These are phyloP conservation scores for Pyrochroa serraticornis DNA, from an alignment of 2,888 invertebrate species.

Conservation along the genomic window DNA sequence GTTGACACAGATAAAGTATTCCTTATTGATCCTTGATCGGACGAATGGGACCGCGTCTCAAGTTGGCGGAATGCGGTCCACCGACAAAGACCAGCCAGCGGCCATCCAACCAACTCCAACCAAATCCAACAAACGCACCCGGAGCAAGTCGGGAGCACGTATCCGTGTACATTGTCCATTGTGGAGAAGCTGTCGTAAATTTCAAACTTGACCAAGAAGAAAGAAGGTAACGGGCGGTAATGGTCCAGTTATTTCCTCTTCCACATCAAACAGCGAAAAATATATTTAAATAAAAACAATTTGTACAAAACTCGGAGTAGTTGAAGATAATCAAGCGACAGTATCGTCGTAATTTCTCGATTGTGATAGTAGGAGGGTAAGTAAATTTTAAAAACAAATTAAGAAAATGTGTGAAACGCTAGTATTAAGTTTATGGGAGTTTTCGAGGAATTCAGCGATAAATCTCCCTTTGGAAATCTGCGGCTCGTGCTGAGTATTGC, in stretches of 20 bases:
- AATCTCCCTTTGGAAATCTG: slow-evolving; percentile 24
- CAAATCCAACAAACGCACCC: neutral
- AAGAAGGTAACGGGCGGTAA: too few species aligned
- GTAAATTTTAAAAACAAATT: too few species aligned
- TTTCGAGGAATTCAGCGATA: neutral
- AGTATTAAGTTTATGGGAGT: neutral
- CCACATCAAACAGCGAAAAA: neutral
- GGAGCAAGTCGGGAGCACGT: too few species aligned
- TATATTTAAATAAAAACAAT: neutral
- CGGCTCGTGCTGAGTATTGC: slow-evolving; percentile 45
- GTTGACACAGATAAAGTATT: slow-evolving; percentile 52
- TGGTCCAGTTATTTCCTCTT: too few species aligned
- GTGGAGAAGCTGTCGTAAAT: too few species aligned
- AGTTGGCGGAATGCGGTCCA: slow-evolving; percentile 34
- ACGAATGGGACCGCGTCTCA: slow-evolving; percentile 33
- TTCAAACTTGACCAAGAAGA: too few species aligned
- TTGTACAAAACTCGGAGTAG: neutral
- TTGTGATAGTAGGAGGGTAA: too few species aligned
- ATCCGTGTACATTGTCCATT: too few species aligned
- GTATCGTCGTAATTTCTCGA: too few species aligned
- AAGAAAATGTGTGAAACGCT: too few species aligned
- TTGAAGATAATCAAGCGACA: too few species aligned
- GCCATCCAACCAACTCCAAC: slow-evolving; percentile 1
- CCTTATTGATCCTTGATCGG: slow-evolving; percentile 50
- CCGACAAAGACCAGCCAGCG: slow-evolving; percentile 39